Evolutionary conservation across 2,113 vertebrate genomes (phyloP).

Genomic region (Ictalurus punctatus): DNA sequence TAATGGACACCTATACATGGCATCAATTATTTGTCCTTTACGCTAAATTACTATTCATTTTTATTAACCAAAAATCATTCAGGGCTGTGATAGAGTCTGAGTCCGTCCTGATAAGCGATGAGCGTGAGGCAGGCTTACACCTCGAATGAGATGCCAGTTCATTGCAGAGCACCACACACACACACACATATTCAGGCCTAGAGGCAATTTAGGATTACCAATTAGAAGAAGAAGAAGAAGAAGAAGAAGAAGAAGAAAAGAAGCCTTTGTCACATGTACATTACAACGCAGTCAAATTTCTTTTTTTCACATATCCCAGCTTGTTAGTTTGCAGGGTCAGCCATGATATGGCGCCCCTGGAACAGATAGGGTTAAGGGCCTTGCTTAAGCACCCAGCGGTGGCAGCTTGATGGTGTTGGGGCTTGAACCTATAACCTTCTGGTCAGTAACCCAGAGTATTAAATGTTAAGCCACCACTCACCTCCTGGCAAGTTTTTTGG

Average conservation of each 20-base stretch:
- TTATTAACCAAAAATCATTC: neutral
- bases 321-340: too few species aligned
- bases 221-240: neutral
- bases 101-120: neutral
- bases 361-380: too few species aligned
- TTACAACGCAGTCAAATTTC: too few species aligned
- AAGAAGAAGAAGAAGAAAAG: too few species aligned
- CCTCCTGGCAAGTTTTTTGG: neutral
- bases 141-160: neutral
- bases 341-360: too few species aligned
- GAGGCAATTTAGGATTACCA: neutral
- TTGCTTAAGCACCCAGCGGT: too few species aligned
- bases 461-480: too few species aligned
- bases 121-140: neutral
- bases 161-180: neutral
- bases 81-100: neutral
- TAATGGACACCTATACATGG: neutral
- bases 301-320: too few species aligned
- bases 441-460: too few species aligned
- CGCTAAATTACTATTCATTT: neutral
- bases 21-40: neutral
- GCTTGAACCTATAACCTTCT: too few species aligned
- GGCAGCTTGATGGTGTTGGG: too few species aligned
- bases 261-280: too few species aligned
- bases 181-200: neutral